Percentiles rank a stretch among this genome's conserved stretches.
phyloP scores from a whole-genome alignment of 2,888 invertebrate genomes.

The Flabesymbios commensalis region DNA sequence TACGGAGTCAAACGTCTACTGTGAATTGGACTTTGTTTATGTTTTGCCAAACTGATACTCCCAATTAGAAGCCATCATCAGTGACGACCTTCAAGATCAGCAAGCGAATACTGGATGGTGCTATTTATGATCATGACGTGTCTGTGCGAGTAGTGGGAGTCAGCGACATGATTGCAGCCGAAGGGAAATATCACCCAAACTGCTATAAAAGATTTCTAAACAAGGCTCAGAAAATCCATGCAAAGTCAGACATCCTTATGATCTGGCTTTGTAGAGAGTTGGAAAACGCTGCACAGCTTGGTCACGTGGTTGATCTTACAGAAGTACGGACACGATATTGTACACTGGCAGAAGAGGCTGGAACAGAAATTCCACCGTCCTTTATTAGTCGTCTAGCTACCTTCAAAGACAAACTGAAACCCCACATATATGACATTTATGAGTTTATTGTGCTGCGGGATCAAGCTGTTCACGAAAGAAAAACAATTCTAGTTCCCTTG shows the following conservation, averaged over 20 bases:
- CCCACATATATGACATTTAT: not conserved
- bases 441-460: not conserved
- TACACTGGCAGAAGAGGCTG: constrained; percentile 5
- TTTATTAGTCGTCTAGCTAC: constrained; percentile 3
- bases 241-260: not conserved
- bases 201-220: not conserved
- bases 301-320: not conserved
- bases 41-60: too few relatives aligned
- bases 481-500: not conserved
- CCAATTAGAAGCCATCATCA: too few relatives aligned
- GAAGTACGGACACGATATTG: constrained; percentile 6
- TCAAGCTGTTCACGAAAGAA: not conserved
- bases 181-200: constrained; percentile 3
- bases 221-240: not conserved
- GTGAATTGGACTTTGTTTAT: too few relatives aligned
- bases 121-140: not conserved
- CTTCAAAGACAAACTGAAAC: constrained; percentile 5
- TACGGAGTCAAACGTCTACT: too few relatives aligned
- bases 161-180: not conserved
- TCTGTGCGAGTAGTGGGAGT: not conserved
- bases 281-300: not conserved
- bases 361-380: not conserved
- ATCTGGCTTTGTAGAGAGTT: not conserved
- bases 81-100: too few relatives aligned
- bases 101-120: not conserved